These are phyloP conservation scores for Gymnorhina tibicen DNA, from an alignment of 2,113 vertebrate genomes.

Conservation along the genomic window DNA sequence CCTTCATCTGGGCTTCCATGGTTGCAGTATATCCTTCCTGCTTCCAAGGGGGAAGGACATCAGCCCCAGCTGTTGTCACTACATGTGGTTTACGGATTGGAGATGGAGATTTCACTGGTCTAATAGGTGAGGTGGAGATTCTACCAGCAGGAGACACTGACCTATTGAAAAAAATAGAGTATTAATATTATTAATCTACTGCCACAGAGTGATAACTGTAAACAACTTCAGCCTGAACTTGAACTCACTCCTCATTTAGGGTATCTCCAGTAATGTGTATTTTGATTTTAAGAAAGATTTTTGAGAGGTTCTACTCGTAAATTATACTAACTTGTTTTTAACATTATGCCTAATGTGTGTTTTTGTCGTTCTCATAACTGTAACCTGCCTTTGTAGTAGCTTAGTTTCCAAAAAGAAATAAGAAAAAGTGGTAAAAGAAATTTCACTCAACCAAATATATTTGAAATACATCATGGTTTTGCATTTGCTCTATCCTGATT, in stretches of 20 bases:
- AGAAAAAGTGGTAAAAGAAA: not conserved
- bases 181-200: not conserved
- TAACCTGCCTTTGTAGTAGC: not conserved
- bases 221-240: not conserved
- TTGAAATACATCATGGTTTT: not conserved
- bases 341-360: not conserved
- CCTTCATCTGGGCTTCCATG: slow-evolving; percentile 76
- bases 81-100: slow-evolving; percentile 77
- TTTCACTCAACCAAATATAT: not conserved
- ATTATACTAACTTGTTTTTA: not conserved
- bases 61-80: slow-evolving; percentile 56
- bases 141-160: slow-evolving; percentile 88
- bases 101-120: slow-evolving; percentile 90
- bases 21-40: slow-evolving; percentile 78
- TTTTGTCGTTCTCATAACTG: not conserved
- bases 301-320: not conserved
- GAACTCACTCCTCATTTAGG: not conserved
- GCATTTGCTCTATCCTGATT: not conserved
- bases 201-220: not conserved
- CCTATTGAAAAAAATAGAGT: slow-evolving; percentile 59
- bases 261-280: not conserved
- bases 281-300: not conserved
- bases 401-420: not conserved
- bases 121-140: slow-evolving; percentile 86
- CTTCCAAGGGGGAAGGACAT: slow-evolving; percentile 95